phyloP scores from a whole-genome alignment of 2,888 invertebrate species.

The Mythimna ferrago region DNA sequence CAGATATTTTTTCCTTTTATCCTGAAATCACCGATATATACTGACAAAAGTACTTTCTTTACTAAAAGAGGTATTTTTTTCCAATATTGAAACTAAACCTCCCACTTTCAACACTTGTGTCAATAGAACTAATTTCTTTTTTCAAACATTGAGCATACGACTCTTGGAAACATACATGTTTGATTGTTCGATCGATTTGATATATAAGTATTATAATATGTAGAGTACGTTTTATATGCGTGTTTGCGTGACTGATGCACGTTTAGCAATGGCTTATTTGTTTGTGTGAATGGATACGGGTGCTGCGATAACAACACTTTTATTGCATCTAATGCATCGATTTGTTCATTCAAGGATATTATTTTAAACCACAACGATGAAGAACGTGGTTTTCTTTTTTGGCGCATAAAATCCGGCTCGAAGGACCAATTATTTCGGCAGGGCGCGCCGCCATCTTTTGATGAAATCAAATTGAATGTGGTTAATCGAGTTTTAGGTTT shows the following conservation, averaged over 20 bases:
- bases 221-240: constrained; percentile 31
- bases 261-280: constrained; percentile 32
- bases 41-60: neutral
- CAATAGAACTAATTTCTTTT: constrained; percentile 41
- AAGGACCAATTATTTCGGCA: constrained; percentile 8
- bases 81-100: constrained; percentile 15
- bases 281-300: constrained; percentile 44
- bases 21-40: neutral
- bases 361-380: neutral
- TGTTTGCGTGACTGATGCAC: constrained; percentile 46
- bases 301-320: constrained; percentile 35
- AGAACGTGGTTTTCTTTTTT: neutral
- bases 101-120: constrained; percentile 47
- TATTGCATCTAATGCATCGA: constrained; percentile 17
- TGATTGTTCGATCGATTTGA: constrained; percentile 52
- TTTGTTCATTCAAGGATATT: constrained; percentile 19
- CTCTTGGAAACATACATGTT: constrained; percentile 26
- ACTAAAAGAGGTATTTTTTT: constrained; percentile 5
- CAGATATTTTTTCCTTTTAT: neutral
- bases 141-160: constrained; percentile 44
- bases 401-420: neutral
- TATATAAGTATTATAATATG: neutral
- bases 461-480: neutral
- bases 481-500: neutral
- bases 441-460: neutral